Conservation (phyloP, 2,888 invertebrate species). For the Ernsta delagoae region DNA sequence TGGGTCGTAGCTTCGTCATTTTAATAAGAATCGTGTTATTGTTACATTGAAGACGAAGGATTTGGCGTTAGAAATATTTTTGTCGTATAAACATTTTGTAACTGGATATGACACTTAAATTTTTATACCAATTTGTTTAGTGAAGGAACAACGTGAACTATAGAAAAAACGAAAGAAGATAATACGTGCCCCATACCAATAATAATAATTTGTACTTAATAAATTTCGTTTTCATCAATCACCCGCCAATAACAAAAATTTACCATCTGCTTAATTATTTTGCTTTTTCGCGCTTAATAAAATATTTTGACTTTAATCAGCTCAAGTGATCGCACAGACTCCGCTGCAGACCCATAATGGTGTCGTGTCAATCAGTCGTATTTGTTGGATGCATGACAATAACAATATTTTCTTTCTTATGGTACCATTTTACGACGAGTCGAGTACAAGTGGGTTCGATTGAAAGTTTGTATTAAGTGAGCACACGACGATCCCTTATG, state of each 20-base stretch:
- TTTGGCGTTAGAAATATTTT: slow-evolving; percentile 1
- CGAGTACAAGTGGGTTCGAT: slow-evolving; percentile 65
- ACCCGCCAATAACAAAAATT: slow-evolving; percentile 7
- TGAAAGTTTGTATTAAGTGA: slow-evolving; percentile 65
- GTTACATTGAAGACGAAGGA: not conserved
- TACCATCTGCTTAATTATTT: slow-evolving; percentile 43
- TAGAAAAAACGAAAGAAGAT: too few species aligned
- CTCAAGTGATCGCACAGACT: slow-evolving; percentile 63
- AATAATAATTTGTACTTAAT: too few species aligned
- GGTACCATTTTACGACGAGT: slow-evolving; percentile 59
- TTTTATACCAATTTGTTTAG: not conserved
- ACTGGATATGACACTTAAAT: not conserved
- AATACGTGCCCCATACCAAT: too few species aligned
- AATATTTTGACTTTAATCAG: slow-evolving; percentile 71
- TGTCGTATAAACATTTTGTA: slow-evolving; percentile 6
- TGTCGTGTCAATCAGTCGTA: slow-evolving; percentile 70
- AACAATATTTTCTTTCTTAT: slow-evolving; percentile 71
- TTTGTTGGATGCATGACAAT: slow-evolving; percentile 57
- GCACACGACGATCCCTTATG: slow-evolving; percentile 64
- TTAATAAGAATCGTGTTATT: slow-evolving; percentile 38
- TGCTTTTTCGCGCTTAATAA: slow-evolving; percentile 48
- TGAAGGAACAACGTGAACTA: too few species aligned
- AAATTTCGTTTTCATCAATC: not conserved
- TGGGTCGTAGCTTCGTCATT: slow-evolving; percentile 46
- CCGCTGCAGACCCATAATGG: slow-evolving; percentile 57